Percentiles rank a stretch among this genome's conserved stretches.
These are phyloP conservation scores for Agrochola circellaris DNA, from an alignment of 2,888 invertebrate species.

Conservation along the genomic window DNA sequence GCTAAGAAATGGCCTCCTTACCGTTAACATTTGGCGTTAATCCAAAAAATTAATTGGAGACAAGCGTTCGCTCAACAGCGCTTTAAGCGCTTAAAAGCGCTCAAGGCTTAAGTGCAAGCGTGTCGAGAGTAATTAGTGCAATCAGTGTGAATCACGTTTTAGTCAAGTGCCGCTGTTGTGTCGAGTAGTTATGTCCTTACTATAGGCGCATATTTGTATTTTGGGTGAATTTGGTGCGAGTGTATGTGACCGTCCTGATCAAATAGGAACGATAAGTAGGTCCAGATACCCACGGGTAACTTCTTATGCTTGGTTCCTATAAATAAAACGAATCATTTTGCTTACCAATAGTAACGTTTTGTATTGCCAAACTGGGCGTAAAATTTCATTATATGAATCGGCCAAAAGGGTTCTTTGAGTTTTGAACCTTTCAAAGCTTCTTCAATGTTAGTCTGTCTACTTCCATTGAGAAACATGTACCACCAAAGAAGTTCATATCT, in stretches of 20 bases:
- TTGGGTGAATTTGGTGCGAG: slow-evolving; percentile 40
- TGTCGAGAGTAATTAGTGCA: slow-evolving; percentile 85
- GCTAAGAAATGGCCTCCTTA: slow-evolving; percentile 59
- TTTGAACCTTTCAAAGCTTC: neutral
- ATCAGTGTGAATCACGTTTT: slow-evolving; percentile 85
- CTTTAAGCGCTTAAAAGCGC: slow-evolving; percentile 66
- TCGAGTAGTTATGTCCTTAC: slow-evolving; percentile 71
- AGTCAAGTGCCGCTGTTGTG: slow-evolving; percentile 78
- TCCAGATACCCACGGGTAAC: neutral
- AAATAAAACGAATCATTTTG: no score
- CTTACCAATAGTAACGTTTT: no score
- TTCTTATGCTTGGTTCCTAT: neutral
- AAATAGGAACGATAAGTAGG: neutral
- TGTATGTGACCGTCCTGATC: neutral
- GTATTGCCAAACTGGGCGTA: no score
- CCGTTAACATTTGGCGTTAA: slow-evolving; percentile 80
- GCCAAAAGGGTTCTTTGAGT: no score
- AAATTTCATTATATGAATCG: no score
- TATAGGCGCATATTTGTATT: slow-evolving; percentile 29
- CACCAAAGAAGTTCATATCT: no score
- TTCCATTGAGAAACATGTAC: neutral
- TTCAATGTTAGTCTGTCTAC: neutral
- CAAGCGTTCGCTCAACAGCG: slow-evolving; percentile 72
- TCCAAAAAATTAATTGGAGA: slow-evolving; percentile 88
- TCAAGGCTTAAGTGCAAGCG: slow-evolving; percentile 69